Evolutionary conservation across 2,888 invertebrate species (phyloP).

Genomic region (Empis livida): DNA sequence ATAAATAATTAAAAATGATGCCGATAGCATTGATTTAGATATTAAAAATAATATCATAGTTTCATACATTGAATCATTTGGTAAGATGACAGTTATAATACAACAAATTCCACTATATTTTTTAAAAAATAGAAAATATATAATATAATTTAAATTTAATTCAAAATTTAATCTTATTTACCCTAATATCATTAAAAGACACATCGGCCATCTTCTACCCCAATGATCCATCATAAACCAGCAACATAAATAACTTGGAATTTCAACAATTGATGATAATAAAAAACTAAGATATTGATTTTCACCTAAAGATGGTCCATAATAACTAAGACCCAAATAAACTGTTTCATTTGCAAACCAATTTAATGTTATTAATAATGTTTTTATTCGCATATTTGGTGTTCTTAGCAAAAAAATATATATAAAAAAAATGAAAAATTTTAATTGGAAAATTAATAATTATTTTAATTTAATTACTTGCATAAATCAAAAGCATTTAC

Average conservation of each 20-base stretch:
- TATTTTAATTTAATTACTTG: constrained; percentile 16
- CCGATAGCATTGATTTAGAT: constrained; percentile 81
- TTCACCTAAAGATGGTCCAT: constrained; percentile 76
- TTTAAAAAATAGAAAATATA: background rate
- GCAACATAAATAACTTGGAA: constrained; percentile 76
- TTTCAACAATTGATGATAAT: constrained; percentile 73
- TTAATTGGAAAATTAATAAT: no score
- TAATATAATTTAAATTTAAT: background rate
- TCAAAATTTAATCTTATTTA: constrained; percentile 39
- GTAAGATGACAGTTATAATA: constrained; percentile 70
- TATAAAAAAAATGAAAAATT: no score
- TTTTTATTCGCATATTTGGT: constrained; percentile 81
- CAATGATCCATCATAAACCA: constrained; percentile 83
- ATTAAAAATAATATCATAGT: constrained; percentile 65
- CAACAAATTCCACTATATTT: constrained; percentile 65
- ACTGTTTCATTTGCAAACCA: constrained; percentile 92
- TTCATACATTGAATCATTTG: constrained; percentile 58
- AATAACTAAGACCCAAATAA: constrained; percentile 83
- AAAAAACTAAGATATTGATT: constrained; percentile 84
- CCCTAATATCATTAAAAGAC: constrained; percentile 71
- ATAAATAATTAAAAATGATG: constrained; percentile 82
- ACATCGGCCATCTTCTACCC: constrained; percentile 80
- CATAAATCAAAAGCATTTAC: constrained; percentile 34
- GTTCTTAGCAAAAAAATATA: no score
- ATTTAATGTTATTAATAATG: constrained; percentile 69